A percentile compares a stretch with the other conserved stretches of the same genome.
phyloP scores from a whole-genome alignment of 2,113 vertebrate species.

The Ceyx margarethae region DNA sequence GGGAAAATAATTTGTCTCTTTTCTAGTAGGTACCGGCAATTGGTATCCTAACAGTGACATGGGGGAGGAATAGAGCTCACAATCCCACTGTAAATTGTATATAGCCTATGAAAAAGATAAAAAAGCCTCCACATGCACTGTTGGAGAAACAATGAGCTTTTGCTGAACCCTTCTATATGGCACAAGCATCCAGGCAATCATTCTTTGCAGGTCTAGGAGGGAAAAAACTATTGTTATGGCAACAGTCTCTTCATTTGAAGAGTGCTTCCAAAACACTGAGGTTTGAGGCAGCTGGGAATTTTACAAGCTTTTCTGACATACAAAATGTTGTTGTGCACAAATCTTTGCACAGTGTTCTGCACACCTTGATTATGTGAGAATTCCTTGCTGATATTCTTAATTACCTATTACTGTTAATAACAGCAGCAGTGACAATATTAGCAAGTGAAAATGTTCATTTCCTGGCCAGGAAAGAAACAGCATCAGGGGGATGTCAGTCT shows the following conservation, averaged over 20 bases:
- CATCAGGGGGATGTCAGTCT: neutral
- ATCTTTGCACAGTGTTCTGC: neutral
- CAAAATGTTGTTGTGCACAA: neutral
- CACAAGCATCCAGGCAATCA: neutral
- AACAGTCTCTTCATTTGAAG: neutral
- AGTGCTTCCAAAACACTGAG: neutral
- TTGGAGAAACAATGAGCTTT: neutral
- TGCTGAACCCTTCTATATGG: neutral
- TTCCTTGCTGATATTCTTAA: neutral
- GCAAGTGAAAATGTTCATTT: neutral
- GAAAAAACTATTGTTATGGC: neutral
- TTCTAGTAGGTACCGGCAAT: neutral
- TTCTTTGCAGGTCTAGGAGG: neutral
- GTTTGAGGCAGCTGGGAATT: neutral
- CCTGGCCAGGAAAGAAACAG: neutral
- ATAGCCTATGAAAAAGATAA: neutral
- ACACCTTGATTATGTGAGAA: neutral
- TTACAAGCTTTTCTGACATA: neutral
- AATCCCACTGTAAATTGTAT: neutral
- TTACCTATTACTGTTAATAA: neutral
- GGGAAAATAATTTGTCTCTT: neutral
- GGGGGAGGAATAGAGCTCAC: neutral
- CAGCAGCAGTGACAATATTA: neutral
- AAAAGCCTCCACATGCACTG: neutral
- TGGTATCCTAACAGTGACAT: neutral